Base-by-base conservation (phyloP, 2,888 invertebrate species). In the Calliphora vomitoria region DNA sequence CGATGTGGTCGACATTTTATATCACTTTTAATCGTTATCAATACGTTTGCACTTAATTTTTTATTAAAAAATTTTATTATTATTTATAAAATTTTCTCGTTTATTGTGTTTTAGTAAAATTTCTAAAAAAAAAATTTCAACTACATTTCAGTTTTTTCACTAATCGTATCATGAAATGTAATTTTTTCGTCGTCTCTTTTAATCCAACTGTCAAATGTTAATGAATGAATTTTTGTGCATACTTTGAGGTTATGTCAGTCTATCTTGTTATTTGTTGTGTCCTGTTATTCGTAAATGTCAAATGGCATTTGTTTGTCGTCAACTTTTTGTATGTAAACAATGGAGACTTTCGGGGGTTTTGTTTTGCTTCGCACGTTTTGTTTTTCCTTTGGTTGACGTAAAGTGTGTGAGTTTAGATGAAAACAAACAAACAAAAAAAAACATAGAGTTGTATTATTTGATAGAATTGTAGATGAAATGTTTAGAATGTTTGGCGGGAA, bases 1-100 rank as follows among this genome's bases (percentile, higher is more conserved):
- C 68, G 94, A 93, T 64, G 92, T 90, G 38, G 93, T 91, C 85
- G 95, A 95, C 93, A 93, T 91, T 68, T 47, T 86, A 47, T 60
- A 50, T 20, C 8, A 50, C 50, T 66, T 68, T 13, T 60, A 62
- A 60, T 60, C 20, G 5, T 75, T 64, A 3, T 53, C 8, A 38
- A 53, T 20, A 53, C 38, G 20, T 69, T 80, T 68, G 13, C 20
- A 58, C n/a, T 72, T 76, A 62, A 68, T 76, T 69, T 25, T 31
- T 69, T 69, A 4, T 41, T 69, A 11, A 20, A 69, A 58, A 18
- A 50, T 44, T 71, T 8, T 60, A 55, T 62, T 25, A 15, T 13
- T n/a, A 25, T 25, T 25, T 69, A 44, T 62, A 4, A n/a, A 68
- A 68, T 38, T 20, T 55, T 85, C 6, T 20, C 13, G 53, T 62